Conservation (phyloP, 2,113 vertebrate species). For the Romanogobio albipinnatus region DNA sequence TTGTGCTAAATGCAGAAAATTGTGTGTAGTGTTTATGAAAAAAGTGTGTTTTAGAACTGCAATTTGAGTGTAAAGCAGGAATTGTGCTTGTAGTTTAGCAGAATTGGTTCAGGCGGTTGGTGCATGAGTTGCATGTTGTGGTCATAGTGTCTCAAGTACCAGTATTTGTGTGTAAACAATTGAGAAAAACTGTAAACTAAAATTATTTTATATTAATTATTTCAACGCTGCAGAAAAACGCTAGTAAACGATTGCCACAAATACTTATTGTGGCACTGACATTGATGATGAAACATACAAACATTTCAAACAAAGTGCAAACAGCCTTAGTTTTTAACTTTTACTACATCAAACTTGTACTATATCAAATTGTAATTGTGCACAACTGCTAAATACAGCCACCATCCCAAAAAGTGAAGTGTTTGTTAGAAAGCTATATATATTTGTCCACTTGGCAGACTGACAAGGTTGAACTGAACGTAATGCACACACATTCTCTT, state of each 20-base stretch:
- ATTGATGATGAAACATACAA: background rate
- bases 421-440: constrained; percentile 15
- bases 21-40: too few species aligned
- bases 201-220: background rate
- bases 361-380: background rate
- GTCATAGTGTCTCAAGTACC: too few species aligned
- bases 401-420: constrained; percentile 18
- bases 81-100: too few species aligned
- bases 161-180: too few species aligned
- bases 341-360: background rate
- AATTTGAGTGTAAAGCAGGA: too few species aligned
- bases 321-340: background rate
- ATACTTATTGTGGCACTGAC: background rate
- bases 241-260: background rate
- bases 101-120: too few species aligned
- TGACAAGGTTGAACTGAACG: constrained; percentile 40
- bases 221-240: background rate
- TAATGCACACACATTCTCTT: constrained; percentile 27
- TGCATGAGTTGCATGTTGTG: too few species aligned
- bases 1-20: too few species aligned
- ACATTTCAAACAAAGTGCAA: background rate
- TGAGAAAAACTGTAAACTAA: too few species aligned
- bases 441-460: constrained; percentile 47
- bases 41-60: too few species aligned
- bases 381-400: background rate